Conservation (phyloP, 1,140 invertebrate genomes). For the Heliconius eleuchia region DNA sequence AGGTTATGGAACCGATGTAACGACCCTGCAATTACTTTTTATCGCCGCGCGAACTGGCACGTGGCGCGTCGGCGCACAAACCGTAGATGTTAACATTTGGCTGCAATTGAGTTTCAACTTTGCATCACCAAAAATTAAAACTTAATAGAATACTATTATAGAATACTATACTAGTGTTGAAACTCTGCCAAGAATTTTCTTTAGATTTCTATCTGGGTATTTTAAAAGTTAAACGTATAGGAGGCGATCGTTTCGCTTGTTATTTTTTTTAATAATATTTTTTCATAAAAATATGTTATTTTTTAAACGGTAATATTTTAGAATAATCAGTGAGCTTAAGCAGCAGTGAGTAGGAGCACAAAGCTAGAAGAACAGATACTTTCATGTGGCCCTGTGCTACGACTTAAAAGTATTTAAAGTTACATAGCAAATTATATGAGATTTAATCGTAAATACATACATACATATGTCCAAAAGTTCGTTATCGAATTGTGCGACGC, state of each 20-base stretch:
- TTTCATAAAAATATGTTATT: no score
- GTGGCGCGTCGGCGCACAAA: background rate
- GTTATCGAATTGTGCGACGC: background rate
- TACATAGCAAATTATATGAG: background rate
- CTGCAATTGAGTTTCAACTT: slow-evolving; percentile 11
- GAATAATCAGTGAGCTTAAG: no score
- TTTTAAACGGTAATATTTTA: no score
- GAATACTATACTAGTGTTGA: background rate
- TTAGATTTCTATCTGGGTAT: background rate
- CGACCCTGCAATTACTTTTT: slow-evolving; percentile 34
- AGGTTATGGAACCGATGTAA: slow-evolving; percentile 31
- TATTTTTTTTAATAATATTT: background rate
- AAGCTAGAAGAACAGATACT: no score
- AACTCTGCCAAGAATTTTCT: slow-evolving; percentile 3
- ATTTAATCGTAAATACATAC: background rate
- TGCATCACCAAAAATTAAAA: slow-evolving; percentile 3
- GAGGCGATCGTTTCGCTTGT: background rate
- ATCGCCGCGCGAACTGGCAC: slow-evolving; percentile 23
- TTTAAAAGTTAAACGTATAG: background rate
- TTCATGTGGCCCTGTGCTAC: no score
- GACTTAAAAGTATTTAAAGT: background rate
- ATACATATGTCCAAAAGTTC: background rate
- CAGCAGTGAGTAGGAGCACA: no score
- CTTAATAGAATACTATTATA: background rate
- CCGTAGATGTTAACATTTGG: background rate